A percentile compares a stretch with the other conserved stretches of the same genome.
These are phyloP conservation scores for Ceratina australensis DNA, from an alignment of 1,140 invertebrate genomes.

Conservation along the genomic window DNA sequence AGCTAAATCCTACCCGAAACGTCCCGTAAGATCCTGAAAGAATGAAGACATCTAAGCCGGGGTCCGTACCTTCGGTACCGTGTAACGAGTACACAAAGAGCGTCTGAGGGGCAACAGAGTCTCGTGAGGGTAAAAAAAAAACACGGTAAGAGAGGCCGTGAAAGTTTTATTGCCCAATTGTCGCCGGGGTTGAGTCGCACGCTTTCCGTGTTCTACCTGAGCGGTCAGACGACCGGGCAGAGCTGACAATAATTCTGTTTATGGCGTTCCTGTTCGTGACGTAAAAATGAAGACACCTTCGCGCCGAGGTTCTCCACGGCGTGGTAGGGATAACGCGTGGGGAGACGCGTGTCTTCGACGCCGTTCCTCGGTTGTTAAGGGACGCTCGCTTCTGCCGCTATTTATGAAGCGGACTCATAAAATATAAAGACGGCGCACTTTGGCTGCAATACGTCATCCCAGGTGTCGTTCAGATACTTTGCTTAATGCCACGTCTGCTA, in stretches of 20 bases:
- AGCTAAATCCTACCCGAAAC: too few species aligned
- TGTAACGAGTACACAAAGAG: background rate
- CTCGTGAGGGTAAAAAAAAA: background rate
- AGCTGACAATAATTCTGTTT: conserved; percentile 32
- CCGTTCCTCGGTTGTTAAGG: conserved; percentile 22
- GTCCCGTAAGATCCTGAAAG: too few species aligned
- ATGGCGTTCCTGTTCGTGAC: background rate
- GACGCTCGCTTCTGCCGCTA: conserved; percentile 13
- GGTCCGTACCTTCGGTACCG: too few species aligned
- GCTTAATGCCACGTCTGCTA: conserved; percentile 26
- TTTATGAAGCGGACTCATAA: conserved; percentile 45
- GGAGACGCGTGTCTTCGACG: conserved; percentile 29
- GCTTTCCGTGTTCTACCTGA: conserved; percentile 16
- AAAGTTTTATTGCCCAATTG: conserved; percentile 25
- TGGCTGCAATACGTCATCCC: conserved; percentile 38
- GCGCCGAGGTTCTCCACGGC: background rate
- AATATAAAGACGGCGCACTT: conserved; percentile 41
- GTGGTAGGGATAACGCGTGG: conserved; percentile 20
- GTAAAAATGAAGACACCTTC: conserved; percentile 20
- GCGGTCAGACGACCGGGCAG: background rate
- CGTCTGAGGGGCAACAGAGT: background rate
- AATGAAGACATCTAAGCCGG: too few species aligned
- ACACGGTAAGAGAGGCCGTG: background rate
- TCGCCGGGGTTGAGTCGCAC: too few species aligned
- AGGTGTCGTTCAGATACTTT: conserved; percentile 52